Conservation (phyloP, 2,888 invertebrate genomes). For the Volucella zonaria region DNA sequence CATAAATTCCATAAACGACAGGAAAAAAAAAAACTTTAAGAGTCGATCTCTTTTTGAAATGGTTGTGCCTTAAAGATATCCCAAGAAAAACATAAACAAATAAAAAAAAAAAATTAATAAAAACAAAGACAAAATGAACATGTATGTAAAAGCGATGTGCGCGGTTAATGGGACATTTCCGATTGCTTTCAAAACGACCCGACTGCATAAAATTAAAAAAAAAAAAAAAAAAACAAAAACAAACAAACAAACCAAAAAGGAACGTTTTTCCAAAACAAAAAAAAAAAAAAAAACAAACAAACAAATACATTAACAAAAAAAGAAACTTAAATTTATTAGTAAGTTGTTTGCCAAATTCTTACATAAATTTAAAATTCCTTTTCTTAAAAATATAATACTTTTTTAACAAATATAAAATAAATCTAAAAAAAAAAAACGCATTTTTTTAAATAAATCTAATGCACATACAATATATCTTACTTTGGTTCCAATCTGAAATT, state of each 20-base stretch:
- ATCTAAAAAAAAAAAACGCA: neutral
- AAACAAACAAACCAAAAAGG: neutral
- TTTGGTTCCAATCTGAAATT: constrained; percentile 44
- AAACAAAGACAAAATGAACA: neutral
- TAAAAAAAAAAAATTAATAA: constrained; percentile 46
- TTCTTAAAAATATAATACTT: constrained; percentile 30
- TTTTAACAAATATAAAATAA: constrained; percentile 38
- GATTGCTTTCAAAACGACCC: constrained; percentile 30
- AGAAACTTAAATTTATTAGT: constrained; percentile 27
- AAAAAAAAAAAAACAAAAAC: neutral
- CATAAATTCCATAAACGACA: constrained; percentile 1
- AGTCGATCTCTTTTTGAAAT: constrained; percentile 51
- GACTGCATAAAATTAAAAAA: constrained; percentile 19
- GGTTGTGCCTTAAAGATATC: constrained; percentile 65
- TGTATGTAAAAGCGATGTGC: constrained; percentile 39
- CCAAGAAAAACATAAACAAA: constrained; percentile 28
- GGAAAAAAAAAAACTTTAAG: constrained; percentile 50
- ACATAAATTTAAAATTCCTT: constrained; percentile 40
- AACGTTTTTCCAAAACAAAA: neutral
- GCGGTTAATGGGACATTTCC: constrained; percentile 32
- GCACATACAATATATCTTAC: constrained; percentile 37
- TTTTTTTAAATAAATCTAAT: constrained; percentile 49
- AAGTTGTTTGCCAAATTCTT: constrained; percentile 56
- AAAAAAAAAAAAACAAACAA: no score
- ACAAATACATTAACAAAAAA: neutral